A percentile compares a stretch with the other conserved stretches of the same genome.
These are phyloP conservation scores for Rotaria macrura DNA, from an alignment of 2,888 invertebrate species.

Conservation along the genomic window DNA sequence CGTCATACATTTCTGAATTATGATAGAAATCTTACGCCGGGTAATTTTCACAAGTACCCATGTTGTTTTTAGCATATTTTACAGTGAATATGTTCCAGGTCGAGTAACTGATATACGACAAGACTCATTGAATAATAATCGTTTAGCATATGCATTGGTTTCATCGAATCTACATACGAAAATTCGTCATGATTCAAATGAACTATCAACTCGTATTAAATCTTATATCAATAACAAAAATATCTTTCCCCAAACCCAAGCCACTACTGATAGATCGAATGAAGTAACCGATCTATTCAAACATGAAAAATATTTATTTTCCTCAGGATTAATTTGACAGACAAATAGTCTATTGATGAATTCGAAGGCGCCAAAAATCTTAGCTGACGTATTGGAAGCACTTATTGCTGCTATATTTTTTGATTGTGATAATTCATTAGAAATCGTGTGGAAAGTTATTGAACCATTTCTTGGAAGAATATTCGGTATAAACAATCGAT, in stretches of 20 bases:
- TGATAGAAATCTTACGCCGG: constrained; percentile 21
- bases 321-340: neutral
- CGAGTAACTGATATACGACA: constrained; percentile 34
- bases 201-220: neutral
- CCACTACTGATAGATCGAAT: too few species aligned
- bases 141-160: constrained; percentile 34
- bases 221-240: neutral
- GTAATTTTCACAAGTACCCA: neutral
- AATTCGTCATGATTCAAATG: neutral
- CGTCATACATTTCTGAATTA: constrained; percentile 22
- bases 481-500: neutral
- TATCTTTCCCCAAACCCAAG: too few species aligned
- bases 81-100: constrained; percentile 21
- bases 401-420: constrained; percentile 30
- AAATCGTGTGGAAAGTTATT: constrained; percentile 26
- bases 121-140: constrained; percentile 35
- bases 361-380: neutral
- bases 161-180: constrained; percentile 23
- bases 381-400: constrained; percentile 33
- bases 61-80: too few species aligned
- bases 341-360: too few species aligned
- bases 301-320: neutral
- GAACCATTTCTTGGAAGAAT: constrained; percentile 20
- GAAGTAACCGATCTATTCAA: neutral
- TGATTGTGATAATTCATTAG: constrained; percentile 21